Evolutionary conservation across 2,113 vertebrate species (phyloP).

Genomic region (Pseudorasbora parva): DNA sequence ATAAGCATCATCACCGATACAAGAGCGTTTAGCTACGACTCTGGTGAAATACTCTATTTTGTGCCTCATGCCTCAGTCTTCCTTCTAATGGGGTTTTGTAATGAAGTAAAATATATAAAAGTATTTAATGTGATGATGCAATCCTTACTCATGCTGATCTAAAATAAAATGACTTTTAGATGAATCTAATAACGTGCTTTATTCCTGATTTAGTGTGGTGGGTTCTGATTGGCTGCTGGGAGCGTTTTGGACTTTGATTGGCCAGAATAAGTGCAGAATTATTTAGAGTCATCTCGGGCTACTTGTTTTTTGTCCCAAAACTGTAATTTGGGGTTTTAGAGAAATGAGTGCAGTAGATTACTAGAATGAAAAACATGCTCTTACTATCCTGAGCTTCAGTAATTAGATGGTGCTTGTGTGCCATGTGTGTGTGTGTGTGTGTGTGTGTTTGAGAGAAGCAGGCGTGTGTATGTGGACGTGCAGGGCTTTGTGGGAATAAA

Average conservation of each 20-base stretch:
- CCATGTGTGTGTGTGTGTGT: conserved; percentile 22
- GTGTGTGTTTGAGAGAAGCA: background rate
- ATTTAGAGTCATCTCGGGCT: conserved; percentile 1
- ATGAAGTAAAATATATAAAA: background rate
- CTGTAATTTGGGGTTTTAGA: conserved; percentile 56
- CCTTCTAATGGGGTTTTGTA: background rate
- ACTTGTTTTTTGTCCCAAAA: conserved; percentile 40
- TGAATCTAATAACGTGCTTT: background rate
- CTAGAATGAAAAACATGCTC: conserved; percentile 50
- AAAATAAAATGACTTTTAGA: background rate
- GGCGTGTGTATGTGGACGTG: background rate
- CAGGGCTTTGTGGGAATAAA: conserved; percentile 7
- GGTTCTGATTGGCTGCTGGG: conserved; percentile 20
- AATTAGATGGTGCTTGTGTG: conserved; percentile 39
- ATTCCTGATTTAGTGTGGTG: background rate
- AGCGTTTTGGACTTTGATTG: background rate
- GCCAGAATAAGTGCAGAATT: conserved; percentile 7
- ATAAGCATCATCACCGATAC: too few species aligned
- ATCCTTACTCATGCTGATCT: background rate
- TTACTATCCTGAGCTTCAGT: conserved; percentile 52
- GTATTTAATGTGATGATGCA: background rate
- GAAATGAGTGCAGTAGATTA: conserved; percentile 53
- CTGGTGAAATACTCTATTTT: background rate
- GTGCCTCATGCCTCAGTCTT: background rate
- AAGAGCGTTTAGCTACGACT: background rate